phyloP scores from a whole-genome alignment of 2,797 vertebrate genomes.

The Typhlichthys subterraneus region DNA sequence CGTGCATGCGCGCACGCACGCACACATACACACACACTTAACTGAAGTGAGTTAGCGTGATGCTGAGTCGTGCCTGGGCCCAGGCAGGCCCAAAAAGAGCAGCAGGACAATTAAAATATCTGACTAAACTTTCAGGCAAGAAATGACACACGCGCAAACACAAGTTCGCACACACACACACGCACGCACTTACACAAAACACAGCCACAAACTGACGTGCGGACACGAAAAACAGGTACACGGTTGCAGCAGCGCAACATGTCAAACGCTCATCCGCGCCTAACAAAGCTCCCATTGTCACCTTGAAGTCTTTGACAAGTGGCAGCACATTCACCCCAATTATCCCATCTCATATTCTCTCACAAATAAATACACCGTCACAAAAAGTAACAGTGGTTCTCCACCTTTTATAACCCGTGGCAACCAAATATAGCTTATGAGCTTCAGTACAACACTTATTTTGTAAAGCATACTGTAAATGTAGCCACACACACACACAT shows the following conservation, averaged over 20 bases:
- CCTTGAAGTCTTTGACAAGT: slow-evolving; percentile 55
- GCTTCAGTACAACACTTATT: not conserved
- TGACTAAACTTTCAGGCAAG: slow-evolving; percentile 3
- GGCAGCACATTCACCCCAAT: slow-evolving; percentile 55
- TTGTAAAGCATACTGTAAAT: too few species aligned
- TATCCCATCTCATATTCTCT: slow-evolving; percentile 40
- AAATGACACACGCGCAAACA: not conserved
- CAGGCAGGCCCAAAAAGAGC: slow-evolving; percentile 43
- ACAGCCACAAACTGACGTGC: slow-evolving; percentile 1
- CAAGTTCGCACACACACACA: not conserved
- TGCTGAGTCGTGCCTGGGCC: slow-evolving; percentile 19
- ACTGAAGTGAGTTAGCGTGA: slow-evolving; percentile 22
- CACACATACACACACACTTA: slow-evolving; percentile 16
- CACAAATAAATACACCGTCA: slow-evolving; percentile 28
- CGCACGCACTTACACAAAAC: slow-evolving; percentile 7
- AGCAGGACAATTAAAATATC: slow-evolving; percentile 56
- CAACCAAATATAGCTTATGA: not conserved
- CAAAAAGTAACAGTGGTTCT: not conserved
- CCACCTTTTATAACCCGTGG: not conserved
- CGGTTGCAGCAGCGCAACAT: slow-evolving; percentile 28
- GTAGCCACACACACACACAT: too few species aligned
- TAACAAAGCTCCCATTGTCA: slow-evolving; percentile 51
- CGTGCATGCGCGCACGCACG: slow-evolving; percentile 13
- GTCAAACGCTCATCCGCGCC: slow-evolving; percentile 42
- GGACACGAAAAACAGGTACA: not conserved